Base-by-base conservation (phyloP, 92 coral and sea anemone species). In the Phymanthus crucifer region DNA sequence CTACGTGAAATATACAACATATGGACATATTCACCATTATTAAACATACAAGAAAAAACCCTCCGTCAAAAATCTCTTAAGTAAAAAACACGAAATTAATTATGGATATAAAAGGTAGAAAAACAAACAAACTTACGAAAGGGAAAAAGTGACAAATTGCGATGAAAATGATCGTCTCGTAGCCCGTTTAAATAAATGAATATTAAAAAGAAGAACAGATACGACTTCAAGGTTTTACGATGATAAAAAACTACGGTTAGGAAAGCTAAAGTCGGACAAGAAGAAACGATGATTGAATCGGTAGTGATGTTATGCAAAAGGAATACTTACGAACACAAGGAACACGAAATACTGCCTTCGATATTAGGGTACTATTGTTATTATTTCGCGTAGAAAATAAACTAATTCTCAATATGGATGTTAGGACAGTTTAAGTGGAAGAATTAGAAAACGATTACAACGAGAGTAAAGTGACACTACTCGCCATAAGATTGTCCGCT, bases 241-340 rank as follows among this genome's bases (percentile, higher is more conserved):
- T 16, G 54, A 4, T 64, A 58, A 64, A 64, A 31, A 77, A 77
- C 65, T 35, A 64, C 38, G 68, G 56, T 64, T 77, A 77, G 24
- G 68, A 40, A 18, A 10, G n/a, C n/a, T n/a, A n/a, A n/a, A n/a
- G 35, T 76, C 58, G 29, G 68, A 65, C 23, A 24, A 4, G 68
- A 77, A 35, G 9, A 61, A 10, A 14, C 68, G 68, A 61, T 61
- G 36, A 61, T 70, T 70, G 50, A 23, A 46, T 48, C 21, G 64
- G 26, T 19, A 40, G 79, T 82, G 86, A 82, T 73, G 74, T 82
- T 82, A 82, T 74, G 40, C 24, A 29, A 70, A 23, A n/a, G 50
- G 86, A 52, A 73, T 45, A 40, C 40, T 12, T 33, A 21, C 3
- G 71, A 1, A 23, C 34, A 50, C 67, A 16, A 4, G 66, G 13